Evolutionary conservation across 2,113 vertebrate species (phyloP), one percentile per base, ranked within the genome.

Genomic region (Diphyllodes magnificus): DNA sequence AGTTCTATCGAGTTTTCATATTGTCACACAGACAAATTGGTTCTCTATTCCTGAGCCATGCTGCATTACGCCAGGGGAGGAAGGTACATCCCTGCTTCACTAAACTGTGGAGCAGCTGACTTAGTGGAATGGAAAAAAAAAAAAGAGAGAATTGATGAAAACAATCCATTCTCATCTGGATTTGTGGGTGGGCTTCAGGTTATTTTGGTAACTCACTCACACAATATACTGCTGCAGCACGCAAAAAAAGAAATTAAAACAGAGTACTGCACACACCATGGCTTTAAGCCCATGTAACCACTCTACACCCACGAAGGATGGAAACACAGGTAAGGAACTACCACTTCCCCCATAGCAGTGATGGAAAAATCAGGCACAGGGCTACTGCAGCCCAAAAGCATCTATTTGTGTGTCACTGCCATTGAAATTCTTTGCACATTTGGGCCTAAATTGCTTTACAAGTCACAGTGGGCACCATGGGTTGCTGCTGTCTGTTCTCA

Each of bases 121-220:
- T 35, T 35, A 44, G 42, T 18, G 44, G 30, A n/a, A 86, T 44
- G 11, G 3, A 40, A 23, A 51, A 16, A 44, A 12, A 13, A 18
- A 17, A 24, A 59, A 24, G 4, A 10, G 25, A 50, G 25, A 73
- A 42, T 4, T 44, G 5, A 88, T 92, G 35, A 59, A 84, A 87
- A 54, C 44, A 59, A 89, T 69, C 51, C 47, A 87, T 75, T 95
- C 53, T 66, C 35, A 8, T 59, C 86, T 68, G 60, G 82, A 81
- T 79, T 44, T 89, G 49, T 57, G 44, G 70, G 69, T 68, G 60
- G 61, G n/a, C 28, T 64, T 13, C 60, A 79, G 53, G 57, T 64
- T 78, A 71, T 68, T 94, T 49, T 85, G 54, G 77, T 61, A 82
- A 71, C 28, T 82, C 31, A 27, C 30, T 73, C 50, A 16, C 22